Evolutionary conservation across 1,140 invertebrate species (phyloP), one percentile per base, ranked within the genome.

Genomic region (Diorhabda elongata): DNA sequence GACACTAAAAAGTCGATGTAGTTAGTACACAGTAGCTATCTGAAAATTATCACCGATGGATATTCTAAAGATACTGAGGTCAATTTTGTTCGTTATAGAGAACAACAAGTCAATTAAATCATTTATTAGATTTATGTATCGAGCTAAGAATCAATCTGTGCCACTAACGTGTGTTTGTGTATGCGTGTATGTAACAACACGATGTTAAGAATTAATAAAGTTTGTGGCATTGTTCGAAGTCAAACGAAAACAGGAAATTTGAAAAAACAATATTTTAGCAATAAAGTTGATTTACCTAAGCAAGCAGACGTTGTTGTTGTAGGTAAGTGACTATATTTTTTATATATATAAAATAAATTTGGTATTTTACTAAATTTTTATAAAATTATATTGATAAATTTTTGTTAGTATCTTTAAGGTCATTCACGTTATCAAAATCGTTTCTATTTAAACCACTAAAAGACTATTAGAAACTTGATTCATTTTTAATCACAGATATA

Each of bases 251-350:
- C 60, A 8, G 4, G 26, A 8, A 42, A 42, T 5, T 62, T 11
- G 3, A 61, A 63, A 52, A 69, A 67, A 58, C 70, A 62, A 62
- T 64, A 58, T 61, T 73, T 67, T 67, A 70, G 70, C 58, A 66
- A 57, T 62, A 71, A 72, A 45, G 58, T 26, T 11, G 63, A 68
- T 62, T 63, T 80, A 44, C 79, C 79, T 4, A 66, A 69, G 47
- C 74, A 78, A 70, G 79, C 78, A 2, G 79, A 81, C 73, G 78
- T 79, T 52, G 79, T 81, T 42, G 73, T 81, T 67, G 77, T 81
- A 52, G 79, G 79, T 81, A 71, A 76, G 74, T 74, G 63, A 42
- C 64, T 69, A 44, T 45, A 64, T 56, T 58, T 59, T 58, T 3
- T 26, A 43, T 60, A 7, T 42, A 60, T 26, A 11, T 60, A 11